Conservation (phyloP, 1,140 invertebrate species). For the Drosophila simulans region DNA sequence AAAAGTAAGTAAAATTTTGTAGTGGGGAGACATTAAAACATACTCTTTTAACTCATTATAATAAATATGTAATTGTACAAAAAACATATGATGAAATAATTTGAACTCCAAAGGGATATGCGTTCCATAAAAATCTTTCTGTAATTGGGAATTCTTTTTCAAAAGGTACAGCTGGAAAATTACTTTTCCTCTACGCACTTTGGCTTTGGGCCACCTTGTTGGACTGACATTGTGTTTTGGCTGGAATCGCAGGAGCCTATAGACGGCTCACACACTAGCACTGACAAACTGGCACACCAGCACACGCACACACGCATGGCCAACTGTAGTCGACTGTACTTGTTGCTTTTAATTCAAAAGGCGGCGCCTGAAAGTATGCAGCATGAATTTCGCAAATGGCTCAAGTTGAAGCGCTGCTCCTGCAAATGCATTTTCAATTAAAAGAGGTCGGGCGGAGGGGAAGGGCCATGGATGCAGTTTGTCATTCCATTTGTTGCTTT, state of each 20-base stretch:
- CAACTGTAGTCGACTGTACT: conserved; percentile 43
- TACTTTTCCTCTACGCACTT: conserved; percentile 1
- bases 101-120: too few species aligned
- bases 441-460: background rate
- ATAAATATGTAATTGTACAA: too few species aligned
- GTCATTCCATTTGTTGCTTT: conserved; percentile 59
- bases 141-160: background rate
- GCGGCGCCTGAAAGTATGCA: conserved; percentile 41
- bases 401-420: conserved; percentile 30
- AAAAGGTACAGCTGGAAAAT: conserved; percentile 8
- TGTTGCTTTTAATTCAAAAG: conserved; percentile 59
- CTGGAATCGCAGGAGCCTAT: background rate
- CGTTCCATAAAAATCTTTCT: background rate
- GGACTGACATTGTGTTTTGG: conserved; percentile 5
- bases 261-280: conserved; percentile 5
- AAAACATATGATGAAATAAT: too few species aligned
- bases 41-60: too few species aligned
- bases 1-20: background rate
- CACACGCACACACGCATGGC: background rate
- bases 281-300: background rate
- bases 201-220: background rate
- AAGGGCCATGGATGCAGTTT: background rate
- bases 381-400: conserved; percentile 42
- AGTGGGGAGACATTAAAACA: background rate
- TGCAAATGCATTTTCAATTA: conserved; percentile 57